A percentile compares a stretch with the other conserved stretches of the same genome.
Evolutionary conservation across 2,888 invertebrate species (phyloP).

Genomic region (Agrochola lota): DNA sequence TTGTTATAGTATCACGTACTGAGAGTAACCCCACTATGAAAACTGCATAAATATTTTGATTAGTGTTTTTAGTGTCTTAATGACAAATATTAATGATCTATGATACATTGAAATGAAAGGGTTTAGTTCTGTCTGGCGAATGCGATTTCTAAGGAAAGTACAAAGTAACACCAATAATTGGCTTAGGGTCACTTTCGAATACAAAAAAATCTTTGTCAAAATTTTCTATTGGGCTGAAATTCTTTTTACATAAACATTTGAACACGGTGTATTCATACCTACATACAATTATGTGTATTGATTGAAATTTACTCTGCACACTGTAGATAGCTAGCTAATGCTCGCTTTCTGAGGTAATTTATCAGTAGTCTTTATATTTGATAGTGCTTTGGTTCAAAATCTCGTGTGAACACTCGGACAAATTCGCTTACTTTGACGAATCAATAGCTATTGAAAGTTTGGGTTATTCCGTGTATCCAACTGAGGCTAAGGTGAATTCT

Average conservation of each 20-base stretch:
- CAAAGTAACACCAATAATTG: slow-evolving; percentile 28
- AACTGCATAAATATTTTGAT: slow-evolving; percentile 46
- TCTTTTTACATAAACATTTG: slow-evolving; percentile 25
- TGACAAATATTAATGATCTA: slow-evolving; percentile 19
- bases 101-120: slow-evolving; percentile 9
- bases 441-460: background rate
- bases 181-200: slow-evolving; percentile 59
- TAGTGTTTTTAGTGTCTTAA: slow-evolving; percentile 36
- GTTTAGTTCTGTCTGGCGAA: slow-evolving; percentile 26
- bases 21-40: slow-evolving; percentile 58
- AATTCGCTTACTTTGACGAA: slow-evolving; percentile 2
- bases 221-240: slow-evolving; percentile 33
- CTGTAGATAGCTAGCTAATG: slow-evolving; percentile 30
- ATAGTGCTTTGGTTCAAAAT: background rate
- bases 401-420: background rate
- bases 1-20: slow-evolving; percentile 51
- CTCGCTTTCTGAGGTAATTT: slow-evolving; percentile 32
- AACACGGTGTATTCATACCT: slow-evolving; percentile 37
- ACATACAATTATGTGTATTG: slow-evolving; percentile 42
- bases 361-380: background rate
- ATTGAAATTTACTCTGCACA: slow-evolving; percentile 34
- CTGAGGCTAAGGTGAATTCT: too few species aligned
- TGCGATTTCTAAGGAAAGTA: slow-evolving; percentile 49
- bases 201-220: slow-evolving; percentile 15
- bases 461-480: too few species aligned